These are phyloP conservation scores for Drosophila paramelanica DNA, from an alignment of 2,888 invertebrate species.

Conservation along the genomic window DNA sequence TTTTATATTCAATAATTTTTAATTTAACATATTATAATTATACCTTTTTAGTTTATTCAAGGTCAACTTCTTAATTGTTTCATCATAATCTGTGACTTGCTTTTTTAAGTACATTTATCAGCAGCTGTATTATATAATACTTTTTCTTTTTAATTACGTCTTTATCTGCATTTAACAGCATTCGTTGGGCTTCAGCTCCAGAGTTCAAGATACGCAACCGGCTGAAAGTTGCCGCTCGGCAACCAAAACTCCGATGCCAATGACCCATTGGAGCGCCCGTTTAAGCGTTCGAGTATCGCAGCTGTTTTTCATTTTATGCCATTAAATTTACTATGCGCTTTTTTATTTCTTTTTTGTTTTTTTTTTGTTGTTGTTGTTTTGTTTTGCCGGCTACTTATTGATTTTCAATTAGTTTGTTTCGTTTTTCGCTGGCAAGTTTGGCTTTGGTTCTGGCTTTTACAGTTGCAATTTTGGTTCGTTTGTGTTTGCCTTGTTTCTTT, in stretches of 20 bases:
- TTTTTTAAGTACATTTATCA: constrained; percentile 1
- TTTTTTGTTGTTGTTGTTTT: constrained; percentile 16
- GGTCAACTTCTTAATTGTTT: constrained; percentile 18
- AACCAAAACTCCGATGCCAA: constrained; percentile 28
- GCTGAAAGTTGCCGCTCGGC: not conserved
- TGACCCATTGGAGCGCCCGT: constrained; percentile 35
- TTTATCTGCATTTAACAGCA: constrained; percentile 7
- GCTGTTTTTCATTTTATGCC: constrained; percentile 49
- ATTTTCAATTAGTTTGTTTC: constrained; percentile 77
- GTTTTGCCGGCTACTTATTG: constrained; percentile 59
- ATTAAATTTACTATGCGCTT: constrained; percentile 47
- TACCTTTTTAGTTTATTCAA: constrained; percentile 2
- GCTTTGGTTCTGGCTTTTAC: constrained; percentile 49
- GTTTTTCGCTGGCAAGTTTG: constrained; percentile 48
- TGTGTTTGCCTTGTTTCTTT: constrained; percentile 32
- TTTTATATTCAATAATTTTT: not conserved
- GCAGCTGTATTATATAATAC: constrained; percentile 14
- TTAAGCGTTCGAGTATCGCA: constrained; percentile 10
- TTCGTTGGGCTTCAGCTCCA: constrained; percentile 5
- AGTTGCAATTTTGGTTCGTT: constrained; percentile 48
- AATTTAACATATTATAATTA: not conserved
- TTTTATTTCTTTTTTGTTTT: constrained; percentile 13
- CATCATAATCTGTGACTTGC: not conserved
- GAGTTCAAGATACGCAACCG: constrained; percentile 24
- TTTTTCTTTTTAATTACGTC: not conserved